phyloP scores from a whole-genome alignment of 2,888 invertebrate genomes.

The Maniola hyperantus region DNA sequence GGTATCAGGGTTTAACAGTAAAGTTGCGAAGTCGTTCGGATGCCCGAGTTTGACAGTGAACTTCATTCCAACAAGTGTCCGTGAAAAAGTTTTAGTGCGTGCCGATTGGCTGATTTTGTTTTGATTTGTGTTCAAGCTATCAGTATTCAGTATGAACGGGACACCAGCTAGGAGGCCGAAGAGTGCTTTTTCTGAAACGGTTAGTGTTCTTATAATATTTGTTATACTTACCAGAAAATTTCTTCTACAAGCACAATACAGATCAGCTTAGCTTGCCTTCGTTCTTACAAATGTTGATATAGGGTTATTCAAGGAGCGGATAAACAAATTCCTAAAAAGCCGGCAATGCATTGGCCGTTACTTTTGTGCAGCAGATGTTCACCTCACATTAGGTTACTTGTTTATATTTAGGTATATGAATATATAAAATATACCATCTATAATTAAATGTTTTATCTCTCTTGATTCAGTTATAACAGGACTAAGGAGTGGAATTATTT shows the following conservation, averaged over 20 bases:
- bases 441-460: neutral
- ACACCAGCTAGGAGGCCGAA: slow-evolving; percentile 75
- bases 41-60: slow-evolving; percentile 64
- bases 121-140: slow-evolving; percentile 54
- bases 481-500: neutral
- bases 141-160: slow-evolving; percentile 78
- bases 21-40: slow-evolving; percentile 47
- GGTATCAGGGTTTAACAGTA: slow-evolving; percentile 41
- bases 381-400: neutral
- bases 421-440: neutral
- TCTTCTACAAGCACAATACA: neutral
- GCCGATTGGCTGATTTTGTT: slow-evolving; percentile 64
- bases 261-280: neutral
- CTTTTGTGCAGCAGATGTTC: slow-evolving; percentile 4
- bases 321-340: slow-evolving; percentile 1
- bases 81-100: slow-evolving; percentile 73
- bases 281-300: neutral
- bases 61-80: slow-evolving; percentile 65
- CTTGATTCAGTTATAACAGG: neutral
- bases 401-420: neutral
- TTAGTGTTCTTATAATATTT: slow-evolving; percentile 47
- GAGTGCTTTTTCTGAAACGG: slow-evolving; percentile 77
- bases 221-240: neutral
- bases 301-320: neutral
- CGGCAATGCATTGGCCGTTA: neutral